Base-by-base conservation (phyloP, 2,113 vertebrate genomes). In the Zosterops hypoxanthus region DNA sequence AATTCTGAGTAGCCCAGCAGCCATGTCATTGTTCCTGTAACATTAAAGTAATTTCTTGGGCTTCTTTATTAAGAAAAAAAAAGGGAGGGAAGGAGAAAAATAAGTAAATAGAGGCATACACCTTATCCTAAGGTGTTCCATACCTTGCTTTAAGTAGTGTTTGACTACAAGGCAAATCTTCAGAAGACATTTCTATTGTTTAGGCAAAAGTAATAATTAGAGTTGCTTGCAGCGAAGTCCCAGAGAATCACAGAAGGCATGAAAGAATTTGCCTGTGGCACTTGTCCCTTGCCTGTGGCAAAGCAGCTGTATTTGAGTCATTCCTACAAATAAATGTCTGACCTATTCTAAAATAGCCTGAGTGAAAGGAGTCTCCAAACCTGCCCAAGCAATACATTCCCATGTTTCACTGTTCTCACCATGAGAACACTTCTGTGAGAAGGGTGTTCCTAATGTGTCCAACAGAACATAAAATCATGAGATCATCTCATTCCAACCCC, bases 11-110 rank as follows among this genome's bases (percentile, higher is more conserved):
- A 52, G 47, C 34, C 31, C 42, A 56, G 26, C 6, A 90, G 36
- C 39, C 42, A 59, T 42, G 33, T 57, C 42, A 70, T 57, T 20
- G 23, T 63, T 79, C 29, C 56, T 64, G 47, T 63, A 39, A 59
- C 9, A 22, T 6, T 47, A 16, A 87, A 56, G 14, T 72, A 87
- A 69, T 89, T 82, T 85, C 5, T 78, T 89, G 22, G 52, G 31
- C 24, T 86, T 82, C 15, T 11, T 79, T 84, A 55, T 47, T 55
- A 66, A 68, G 34, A 12, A 59, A 85, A 59, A 85, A 87, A 9
- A 52, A 52, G 9, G 9, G 0, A 6, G 1, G 2, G 6, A 0
- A 12, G 17, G 22, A 68, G 28, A 22, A 44, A 57, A 90, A 17
- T 31, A 63, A 65, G 22, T 41, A 72, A 72, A 63, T 73, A 50